A percentile compares a stretch with the other conserved stretches of the same genome.
phyloP scores from a whole-genome alignment of 2,797 vertebrate genomes.

The Argya squamiceps region DNA sequence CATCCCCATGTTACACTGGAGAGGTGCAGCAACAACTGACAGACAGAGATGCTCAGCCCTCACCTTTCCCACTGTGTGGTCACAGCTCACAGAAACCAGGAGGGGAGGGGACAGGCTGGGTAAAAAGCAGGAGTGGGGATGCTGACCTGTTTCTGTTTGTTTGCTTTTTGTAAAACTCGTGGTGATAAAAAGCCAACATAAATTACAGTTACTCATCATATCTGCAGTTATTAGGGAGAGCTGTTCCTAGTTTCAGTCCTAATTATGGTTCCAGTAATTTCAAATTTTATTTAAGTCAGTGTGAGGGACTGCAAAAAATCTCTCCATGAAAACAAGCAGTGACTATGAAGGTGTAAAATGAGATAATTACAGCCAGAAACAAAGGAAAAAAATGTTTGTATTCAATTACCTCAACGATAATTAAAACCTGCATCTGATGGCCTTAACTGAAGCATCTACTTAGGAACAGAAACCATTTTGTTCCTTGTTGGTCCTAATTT shows the following conservation, averaged over 20 bases:
- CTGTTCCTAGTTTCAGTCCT: not conserved
- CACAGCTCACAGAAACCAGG: not conserved
- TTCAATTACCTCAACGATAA: not conserved
- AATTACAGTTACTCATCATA: not conserved
- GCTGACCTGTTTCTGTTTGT: not conserved
- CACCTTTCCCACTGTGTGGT: not conserved
- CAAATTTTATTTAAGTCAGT: not conserved
- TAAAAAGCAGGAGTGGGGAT: not conserved
- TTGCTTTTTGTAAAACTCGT: not conserved
- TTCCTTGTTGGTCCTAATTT: not conserved
- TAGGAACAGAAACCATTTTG: not conserved
- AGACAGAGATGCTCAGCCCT: not conserved
- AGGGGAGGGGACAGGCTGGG: not conserved
- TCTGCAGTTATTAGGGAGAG: conserved; percentile 2
- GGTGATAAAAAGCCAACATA: not conserved
- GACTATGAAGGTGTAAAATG: conserved; percentile 9
- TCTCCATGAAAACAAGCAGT: not conserved
- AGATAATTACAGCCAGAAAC: conserved; percentile 14
- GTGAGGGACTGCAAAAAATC: not conserved
- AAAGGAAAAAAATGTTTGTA: not conserved
- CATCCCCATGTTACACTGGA: not conserved
- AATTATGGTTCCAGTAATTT: not conserved
- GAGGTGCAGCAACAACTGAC: not conserved
- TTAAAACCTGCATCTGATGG: conserved; percentile 11
- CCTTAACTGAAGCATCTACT: not conserved